Conservation (phyloP, 1,140 invertebrate genomes). For the Semibalanus balanoides region DNA sequence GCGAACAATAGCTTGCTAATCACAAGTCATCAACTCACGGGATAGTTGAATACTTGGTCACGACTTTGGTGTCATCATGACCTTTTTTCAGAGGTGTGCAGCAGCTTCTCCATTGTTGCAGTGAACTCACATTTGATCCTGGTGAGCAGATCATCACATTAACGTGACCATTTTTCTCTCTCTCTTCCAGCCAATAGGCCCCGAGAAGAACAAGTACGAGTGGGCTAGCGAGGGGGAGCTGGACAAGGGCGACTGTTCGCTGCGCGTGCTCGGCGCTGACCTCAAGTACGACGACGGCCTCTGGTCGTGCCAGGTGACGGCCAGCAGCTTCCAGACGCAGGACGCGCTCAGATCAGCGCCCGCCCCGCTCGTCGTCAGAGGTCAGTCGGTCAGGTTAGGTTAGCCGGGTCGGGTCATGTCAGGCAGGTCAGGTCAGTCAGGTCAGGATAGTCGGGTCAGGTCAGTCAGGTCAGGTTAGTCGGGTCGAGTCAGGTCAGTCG, state of each 20-base stretch:
- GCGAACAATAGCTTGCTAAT: too few species aligned
- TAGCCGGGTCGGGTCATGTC: too few species aligned
- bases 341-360: constrained; percentile 69
- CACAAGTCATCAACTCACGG: too few species aligned
- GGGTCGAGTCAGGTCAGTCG: too few species aligned
- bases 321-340: constrained; percentile 57
- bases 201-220: constrained; percentile 58
- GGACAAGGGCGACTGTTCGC: constrained; percentile 55
- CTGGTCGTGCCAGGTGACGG: constrained; percentile 76
- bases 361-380: constrained; percentile 65
- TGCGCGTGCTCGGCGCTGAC: constrained; percentile 63
- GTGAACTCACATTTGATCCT: too few species aligned
- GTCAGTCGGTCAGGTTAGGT: constrained; percentile 33
- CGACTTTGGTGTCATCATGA: too few species aligned
- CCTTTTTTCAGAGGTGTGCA: too few species aligned
- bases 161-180: neutral
- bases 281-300: constrained; percentile 74
- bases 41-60: too few species aligned
- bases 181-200: neutral
- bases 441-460: too few species aligned
- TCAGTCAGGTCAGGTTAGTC: neutral
- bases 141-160: too few species aligned
- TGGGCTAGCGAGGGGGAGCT: constrained; percentile 35
- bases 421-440: neutral
- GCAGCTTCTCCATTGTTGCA: too few species aligned